Base-by-base conservation (phyloP, 2,888 invertebrate genomes). In the Liodrosophila aerea region DNA sequence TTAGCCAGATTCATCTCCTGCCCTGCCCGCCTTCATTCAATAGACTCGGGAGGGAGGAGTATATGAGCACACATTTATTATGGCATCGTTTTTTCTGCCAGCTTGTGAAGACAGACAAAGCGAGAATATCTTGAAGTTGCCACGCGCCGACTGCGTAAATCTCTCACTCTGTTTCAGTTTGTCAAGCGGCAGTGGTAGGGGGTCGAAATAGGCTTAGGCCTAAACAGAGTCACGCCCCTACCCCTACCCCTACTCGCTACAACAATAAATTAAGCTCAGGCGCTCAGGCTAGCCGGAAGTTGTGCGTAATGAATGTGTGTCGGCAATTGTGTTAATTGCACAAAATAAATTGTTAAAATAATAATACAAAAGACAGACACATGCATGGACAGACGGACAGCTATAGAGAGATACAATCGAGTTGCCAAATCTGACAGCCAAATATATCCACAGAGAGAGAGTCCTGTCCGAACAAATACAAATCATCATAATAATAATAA, bases 301-400 rank as follows among this genome's bases (percentile, higher is more conserved):
- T 78, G 72, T 60, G 73, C 62, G 78, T 78, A 78, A 71, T 73
- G 80, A 76, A 76, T 82, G 85, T 67, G 78, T 82, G 74, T 83
- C 67, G 80, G 85, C 83, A 82, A 85, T 82, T 82, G 83, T 85
- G 81, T 82, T 82, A 82, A 82, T 82, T 82, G 85, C 85, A 63
- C 70, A 76, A 82, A 82, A 83, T 82, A 85, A 83, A 85, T 82
- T 82, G 83, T 85, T 83, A 85, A 82, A 82, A 82, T 85, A 83
- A 85, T 82, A 85, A 76, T 64, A 75, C 60, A 57, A 51, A n/a
- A 34, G 47, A 37, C 37, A 36, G 22, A 22, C 43, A 22, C 22
- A 22, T 22, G 22, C 22, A 22, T 22, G 22, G 15, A 5, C 30
- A 46, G 13, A 18, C 5, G 7, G 22, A 12, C 13, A 31, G 31